Evolutionary conservation across 2,113 vertebrate species (phyloP), one percentile per base, ranked within the genome.

Genomic region (Nycticebus coucang): DNA sequence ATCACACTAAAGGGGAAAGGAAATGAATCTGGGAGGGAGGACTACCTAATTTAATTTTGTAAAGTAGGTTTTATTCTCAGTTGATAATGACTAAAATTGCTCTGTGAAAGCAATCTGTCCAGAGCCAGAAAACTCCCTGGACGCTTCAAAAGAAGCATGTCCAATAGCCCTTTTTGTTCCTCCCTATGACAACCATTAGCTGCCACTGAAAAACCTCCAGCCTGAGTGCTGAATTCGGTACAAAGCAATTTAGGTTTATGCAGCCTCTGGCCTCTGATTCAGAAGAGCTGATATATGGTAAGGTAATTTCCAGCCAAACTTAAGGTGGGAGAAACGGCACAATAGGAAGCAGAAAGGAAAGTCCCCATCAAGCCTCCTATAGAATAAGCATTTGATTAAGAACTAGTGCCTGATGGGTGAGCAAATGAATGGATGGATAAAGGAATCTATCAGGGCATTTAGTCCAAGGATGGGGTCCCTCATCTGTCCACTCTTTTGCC

Each of bases 21-120:
- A 97, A 97, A 97, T 96, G 93, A 96, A 97, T 92, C 93, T 97
- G 96, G 93, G 96, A 97, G 95, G 90, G 90, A 95, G 96, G 77
- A 45, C 91, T 82, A 75, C 94, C 97, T 98, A 97, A 98, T 97
- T 97, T 96, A 97, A 98, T 97, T 97, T 97, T 6, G 83, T 90
- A 96, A 97, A 98, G 94, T 97, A 97, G 97, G 85, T 97, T 97
- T 98, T 96, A 97, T 96, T 97, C 95, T 96, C 97, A 93, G 95
- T 84, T 94, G 97, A 98, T 98, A 97, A 97, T 97, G 95, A 91
- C 91, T 95, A 95, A 97, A 97, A 97, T 97, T 94, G 93, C 95
- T 96, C 97, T 91, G 93, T 92, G 93, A 96, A 97, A 97, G 95
- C 94, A 95, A 87, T 97, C 94, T 89, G 96, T 97, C 93, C 91